Conservation (phyloP, 2,888 invertebrate genomes). For the Heteropelma amictum region DNA sequence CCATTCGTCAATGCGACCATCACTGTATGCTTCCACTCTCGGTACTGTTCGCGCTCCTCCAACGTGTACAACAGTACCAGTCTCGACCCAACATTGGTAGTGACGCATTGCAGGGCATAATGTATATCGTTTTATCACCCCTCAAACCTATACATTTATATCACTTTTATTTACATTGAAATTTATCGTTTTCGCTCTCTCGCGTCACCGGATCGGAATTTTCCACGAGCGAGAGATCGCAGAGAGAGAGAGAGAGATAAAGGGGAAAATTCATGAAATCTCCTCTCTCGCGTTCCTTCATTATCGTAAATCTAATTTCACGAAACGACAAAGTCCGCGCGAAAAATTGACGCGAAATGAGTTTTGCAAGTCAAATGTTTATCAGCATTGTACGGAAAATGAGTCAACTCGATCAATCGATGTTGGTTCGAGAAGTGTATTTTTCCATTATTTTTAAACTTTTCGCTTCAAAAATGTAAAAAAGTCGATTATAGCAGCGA, state of each 20-base stretch:
- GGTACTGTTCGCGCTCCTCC: slow-evolving; percentile 17
- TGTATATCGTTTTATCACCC: slow-evolving; percentile 26
- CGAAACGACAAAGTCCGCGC: neutral
- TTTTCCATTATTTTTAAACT: too few relatives aligned
- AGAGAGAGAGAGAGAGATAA: neutral
- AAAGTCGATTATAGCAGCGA: too few relatives aligned
- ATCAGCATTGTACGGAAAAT: too few relatives aligned
- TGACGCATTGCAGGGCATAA: slow-evolving; percentile 51
- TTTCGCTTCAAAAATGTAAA: too few relatives aligned
- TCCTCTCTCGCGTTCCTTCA: neutral
- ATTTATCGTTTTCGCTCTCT: slow-evolving; percentile 24
- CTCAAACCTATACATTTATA: slow-evolving; percentile 26
- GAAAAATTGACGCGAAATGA: neutral
- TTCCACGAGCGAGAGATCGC: slow-evolving; percentile 14
- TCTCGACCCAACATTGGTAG: neutral
- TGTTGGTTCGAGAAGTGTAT: too few relatives aligned
- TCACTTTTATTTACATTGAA: slow-evolving; percentile 41
- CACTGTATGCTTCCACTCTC: slow-evolving; percentile 42
- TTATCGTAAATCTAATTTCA: neutral
- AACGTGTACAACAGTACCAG: too few relatives aligned
- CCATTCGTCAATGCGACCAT: slow-evolving; percentile 50
- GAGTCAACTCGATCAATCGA: too few relatives aligned
- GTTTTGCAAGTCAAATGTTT: too few relatives aligned
- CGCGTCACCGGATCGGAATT: slow-evolving; percentile 40
- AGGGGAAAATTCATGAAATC: neutral